Evolutionary conservation across 2,797 vertebrate genomes (phyloP).

Genomic region (Hemibagrus guttatus): DNA sequence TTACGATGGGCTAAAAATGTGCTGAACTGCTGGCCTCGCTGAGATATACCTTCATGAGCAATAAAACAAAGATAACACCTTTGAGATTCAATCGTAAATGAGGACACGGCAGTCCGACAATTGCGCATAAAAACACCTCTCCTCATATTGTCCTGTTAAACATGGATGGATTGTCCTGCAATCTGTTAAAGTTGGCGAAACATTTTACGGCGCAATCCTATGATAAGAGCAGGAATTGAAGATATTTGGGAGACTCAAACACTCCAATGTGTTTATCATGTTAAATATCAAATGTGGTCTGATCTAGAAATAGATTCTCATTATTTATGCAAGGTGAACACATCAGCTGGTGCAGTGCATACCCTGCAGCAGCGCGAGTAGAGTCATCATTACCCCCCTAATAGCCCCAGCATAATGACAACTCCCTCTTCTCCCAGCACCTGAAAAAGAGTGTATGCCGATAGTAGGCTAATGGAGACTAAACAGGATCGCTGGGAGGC

Average conservation of each 20-base stretch:
- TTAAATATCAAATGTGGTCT: neutral
- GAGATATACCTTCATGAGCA: neutral
- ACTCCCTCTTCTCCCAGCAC: constrained; percentile 26
- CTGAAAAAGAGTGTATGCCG: constrained; percentile 19
- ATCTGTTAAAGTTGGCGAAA: neutral
- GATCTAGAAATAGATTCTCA: constrained; percentile 12
- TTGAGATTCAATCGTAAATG: constrained; percentile 23
- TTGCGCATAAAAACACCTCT: constrained; percentile 23
- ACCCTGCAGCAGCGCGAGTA: constrained; percentile 17
- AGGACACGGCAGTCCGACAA: constrained; percentile 16
- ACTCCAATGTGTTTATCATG: constrained; percentile 28
- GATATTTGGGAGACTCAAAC: neutral
- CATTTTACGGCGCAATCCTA: neutral
- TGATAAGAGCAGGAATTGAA: neutral
- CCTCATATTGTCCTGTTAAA: constrained; percentile 11
- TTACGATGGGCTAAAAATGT: constrained; percentile 31
- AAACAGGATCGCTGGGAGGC: neutral
- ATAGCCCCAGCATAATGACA: constrained; percentile 49
- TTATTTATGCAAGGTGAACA: constrained; percentile 17
- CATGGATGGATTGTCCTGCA: neutral
- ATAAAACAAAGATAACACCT: constrained; percentile 35
- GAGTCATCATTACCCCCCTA: constrained; percentile 55
- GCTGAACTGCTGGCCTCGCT: constrained; percentile 8
- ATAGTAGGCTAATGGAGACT: constrained; percentile 31
- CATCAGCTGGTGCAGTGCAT: constrained; percentile 29